A percentile compares a stretch with the other conserved stretches of the same genome.
These are phyloP conservation scores for Drosophila albomicans DNA, from an alignment of 1,140 invertebrate species.

Conservation along the genomic window DNA sequence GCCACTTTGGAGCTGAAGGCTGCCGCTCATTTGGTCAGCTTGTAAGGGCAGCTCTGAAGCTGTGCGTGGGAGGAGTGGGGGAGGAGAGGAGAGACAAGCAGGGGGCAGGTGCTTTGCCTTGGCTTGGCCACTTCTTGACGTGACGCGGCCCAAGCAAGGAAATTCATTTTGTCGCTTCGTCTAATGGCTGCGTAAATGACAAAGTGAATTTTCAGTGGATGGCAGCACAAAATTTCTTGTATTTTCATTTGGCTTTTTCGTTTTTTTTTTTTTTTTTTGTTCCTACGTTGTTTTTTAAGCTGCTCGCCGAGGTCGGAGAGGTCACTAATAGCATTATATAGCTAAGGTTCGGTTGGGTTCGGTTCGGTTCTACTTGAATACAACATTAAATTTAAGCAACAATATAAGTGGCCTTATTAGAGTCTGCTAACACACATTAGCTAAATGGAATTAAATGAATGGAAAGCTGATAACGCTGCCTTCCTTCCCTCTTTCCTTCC, in stretches of 20 bases:
- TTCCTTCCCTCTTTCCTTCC: background rate
- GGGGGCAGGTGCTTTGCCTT: background rate
- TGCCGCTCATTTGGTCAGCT: conserved; percentile 73
- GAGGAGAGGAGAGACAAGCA: background rate
- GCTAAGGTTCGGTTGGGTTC: background rate
- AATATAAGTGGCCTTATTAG: conserved; percentile 38
- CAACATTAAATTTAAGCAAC: conserved; percentile 41
- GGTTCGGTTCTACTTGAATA: conserved; percentile 5
- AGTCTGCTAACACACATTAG: conserved; percentile 32
- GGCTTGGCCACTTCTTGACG: conserved; percentile 67
- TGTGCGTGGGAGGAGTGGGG: background rate
- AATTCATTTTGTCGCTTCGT: conserved; percentile 63
- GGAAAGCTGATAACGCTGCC: conserved; percentile 13
- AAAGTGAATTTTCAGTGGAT: conserved; percentile 73
- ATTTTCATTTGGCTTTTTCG: conserved; percentile 12
- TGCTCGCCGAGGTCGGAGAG: conserved; percentile 32
- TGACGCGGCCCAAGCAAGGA: conserved; percentile 51
- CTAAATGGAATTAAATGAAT: conserved; percentile 30
- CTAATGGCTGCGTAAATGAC: conserved; percentile 81
- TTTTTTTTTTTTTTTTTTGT: background rate
- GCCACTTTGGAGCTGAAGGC: conserved; percentile 40
- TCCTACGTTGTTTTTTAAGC: conserved; percentile 28
- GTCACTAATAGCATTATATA: conserved; percentile 57
- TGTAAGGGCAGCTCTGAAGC: conserved; percentile 17
- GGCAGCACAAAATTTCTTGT: conserved; percentile 34